Conservation (phyloP, 2,888 invertebrate species). For the Trichogramma evanescens region DNA sequence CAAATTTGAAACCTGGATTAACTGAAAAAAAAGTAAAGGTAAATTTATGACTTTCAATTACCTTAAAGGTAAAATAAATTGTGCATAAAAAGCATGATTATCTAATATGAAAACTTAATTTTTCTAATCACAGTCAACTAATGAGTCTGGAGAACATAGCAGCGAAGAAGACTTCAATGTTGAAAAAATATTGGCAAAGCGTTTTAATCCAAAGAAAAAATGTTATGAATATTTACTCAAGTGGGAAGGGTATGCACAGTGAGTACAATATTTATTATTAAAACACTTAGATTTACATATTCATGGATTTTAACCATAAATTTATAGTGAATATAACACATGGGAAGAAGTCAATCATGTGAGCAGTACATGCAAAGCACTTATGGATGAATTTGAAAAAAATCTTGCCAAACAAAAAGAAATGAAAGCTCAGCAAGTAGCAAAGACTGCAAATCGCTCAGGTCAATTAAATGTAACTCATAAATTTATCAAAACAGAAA, state of each 20-base stretch:
- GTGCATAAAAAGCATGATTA: not conserved
- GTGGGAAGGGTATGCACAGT: slow-evolving; percentile 76
- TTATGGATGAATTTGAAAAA: slow-evolving; percentile 74
- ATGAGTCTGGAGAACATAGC: slow-evolving; percentile 9
- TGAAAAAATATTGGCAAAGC: slow-evolving; percentile 76
- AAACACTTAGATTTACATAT: not conserved
- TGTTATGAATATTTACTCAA: slow-evolving; percentile 78
- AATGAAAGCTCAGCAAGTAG: slow-evolving; percentile 51
- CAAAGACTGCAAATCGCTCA: slow-evolving; percentile 27
- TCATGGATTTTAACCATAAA: slow-evolving; percentile 4
- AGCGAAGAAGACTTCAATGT: slow-evolving; percentile 61
- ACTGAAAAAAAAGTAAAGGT: slow-evolving; percentile 32
- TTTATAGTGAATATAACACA: slow-evolving; percentile 66
- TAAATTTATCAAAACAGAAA: slow-evolving; percentile 35
- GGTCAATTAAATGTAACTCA: slow-evolving; percentile 29
- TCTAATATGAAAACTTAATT: not conserved
- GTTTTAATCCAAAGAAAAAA: slow-evolving; percentile 70
- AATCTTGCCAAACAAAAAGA: slow-evolving; percentile 71
- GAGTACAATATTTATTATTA: slow-evolving; percentile 37
- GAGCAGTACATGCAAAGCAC: slow-evolving; percentile 58
- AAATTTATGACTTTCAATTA: slow-evolving; percentile 35
- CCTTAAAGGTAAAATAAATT: slow-evolving; percentile 34
- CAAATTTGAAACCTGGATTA: slow-evolving; percentile 32
- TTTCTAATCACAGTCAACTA: slow-evolving; percentile 4
- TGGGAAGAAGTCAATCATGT: slow-evolving; percentile 73